Conservation (phyloP, 2,797 vertebrate species). For the Gymnoscopelus microlampas region DNA sequence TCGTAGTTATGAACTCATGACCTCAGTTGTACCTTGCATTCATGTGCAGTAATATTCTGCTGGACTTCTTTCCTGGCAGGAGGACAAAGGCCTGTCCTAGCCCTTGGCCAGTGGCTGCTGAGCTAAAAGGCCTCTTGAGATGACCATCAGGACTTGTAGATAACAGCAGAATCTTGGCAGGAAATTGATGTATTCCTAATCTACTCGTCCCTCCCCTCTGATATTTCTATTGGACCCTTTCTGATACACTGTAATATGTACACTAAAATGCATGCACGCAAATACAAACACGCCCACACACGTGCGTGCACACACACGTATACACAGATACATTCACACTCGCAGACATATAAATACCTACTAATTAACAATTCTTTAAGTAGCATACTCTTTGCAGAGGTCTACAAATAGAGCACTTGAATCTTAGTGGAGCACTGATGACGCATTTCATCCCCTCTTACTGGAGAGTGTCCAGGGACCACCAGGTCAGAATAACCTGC, state of each 20-base stretch:
- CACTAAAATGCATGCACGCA: not conserved
- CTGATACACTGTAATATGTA: not conserved
- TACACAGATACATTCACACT: not conserved
- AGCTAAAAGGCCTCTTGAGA: not conserved
- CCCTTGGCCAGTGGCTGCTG: not conserved
- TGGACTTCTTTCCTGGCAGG: not conserved
- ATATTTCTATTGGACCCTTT: not conserved
- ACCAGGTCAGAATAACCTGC: conserved; percentile 54
- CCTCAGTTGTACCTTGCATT: no score
- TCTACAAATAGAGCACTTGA: conserved; percentile 66
- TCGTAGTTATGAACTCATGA: no score
- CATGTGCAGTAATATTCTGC: not conserved
- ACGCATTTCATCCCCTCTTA: conserved; percentile 52
- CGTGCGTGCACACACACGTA: not conserved
- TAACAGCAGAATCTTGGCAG: not conserved
- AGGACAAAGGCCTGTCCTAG: not conserved
- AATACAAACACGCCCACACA: conserved; percentile 1
- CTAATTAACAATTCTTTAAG: conserved; percentile 40
- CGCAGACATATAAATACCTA: conserved; percentile 12
- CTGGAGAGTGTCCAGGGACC: conserved; percentile 52
- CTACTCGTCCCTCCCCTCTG: no score
- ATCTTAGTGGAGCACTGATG: conserved; percentile 45
- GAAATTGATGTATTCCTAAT: no score
- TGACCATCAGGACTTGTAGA: not conserved
- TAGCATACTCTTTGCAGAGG: conserved; percentile 15